phyloP scores from a whole-genome alignment of 2,113 vertebrate species.

The Malaclemys terrapin region DNA sequence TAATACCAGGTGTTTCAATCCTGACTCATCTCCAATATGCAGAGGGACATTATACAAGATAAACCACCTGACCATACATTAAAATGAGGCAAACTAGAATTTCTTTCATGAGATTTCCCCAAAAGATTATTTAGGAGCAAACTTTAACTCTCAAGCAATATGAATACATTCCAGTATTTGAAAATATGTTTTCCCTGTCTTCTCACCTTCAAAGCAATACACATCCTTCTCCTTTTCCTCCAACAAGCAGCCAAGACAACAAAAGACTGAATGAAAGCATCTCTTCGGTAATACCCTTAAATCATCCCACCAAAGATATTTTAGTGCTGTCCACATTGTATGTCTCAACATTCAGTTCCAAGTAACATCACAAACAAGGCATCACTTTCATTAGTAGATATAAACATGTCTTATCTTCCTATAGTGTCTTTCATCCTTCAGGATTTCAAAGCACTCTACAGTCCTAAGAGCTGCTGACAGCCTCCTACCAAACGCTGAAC shows the following conservation, averaged over 20 bases:
- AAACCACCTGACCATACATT: conserved; percentile 41
- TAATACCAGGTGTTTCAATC: conserved; percentile 12
- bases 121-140: conserved; percentile 47
- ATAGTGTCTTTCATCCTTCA: neutral
- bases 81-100: conserved; percentile 27
- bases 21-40: conserved; percentile 45
- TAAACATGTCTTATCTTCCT: neutral
- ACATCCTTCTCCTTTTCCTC: conserved; percentile 58
- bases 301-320: conserved; percentile 68
- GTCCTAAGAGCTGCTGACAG: neutral
- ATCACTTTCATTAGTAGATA: conserved; percentile 12
- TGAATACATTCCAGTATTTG: conserved; percentile 61
- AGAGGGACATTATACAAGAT: conserved; percentile 13
- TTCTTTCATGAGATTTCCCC: conserved; percentile 50
- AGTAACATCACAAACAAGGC: conserved; percentile 24
- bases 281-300: conserved; percentile 44
- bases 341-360: conserved; percentile 35
- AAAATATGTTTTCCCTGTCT: conserved; percentile 59
- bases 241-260: conserved; percentile 52
- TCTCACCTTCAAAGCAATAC: conserved; percentile 68
- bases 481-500: neutral
- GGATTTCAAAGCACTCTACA: neutral
- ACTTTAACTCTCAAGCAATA: conserved; percentile 49
- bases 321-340: conserved; percentile 70
- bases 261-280: conserved; percentile 30